A percentile compares a stretch with the other conserved stretches of the same genome.
These are phyloP conservation scores for Cyanoramphus novaezelandiae DNA, from an alignment of 2,113 vertebrate genomes.

Conservation along the genomic window DNA sequence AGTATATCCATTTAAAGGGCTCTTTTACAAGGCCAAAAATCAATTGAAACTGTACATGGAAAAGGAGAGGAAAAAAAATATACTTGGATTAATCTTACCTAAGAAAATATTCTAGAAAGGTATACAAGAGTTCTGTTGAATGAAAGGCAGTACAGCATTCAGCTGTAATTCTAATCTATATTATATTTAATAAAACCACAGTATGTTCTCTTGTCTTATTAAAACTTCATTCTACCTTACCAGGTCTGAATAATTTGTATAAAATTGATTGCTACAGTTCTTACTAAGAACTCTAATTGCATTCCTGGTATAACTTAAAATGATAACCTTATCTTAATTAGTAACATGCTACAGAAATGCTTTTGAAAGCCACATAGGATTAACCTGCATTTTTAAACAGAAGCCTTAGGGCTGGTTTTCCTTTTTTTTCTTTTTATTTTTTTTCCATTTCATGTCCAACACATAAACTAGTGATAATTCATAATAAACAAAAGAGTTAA, in stretches of 20 bases:
- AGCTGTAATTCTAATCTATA: constrained; percentile 59
- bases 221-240: constrained; percentile 74
- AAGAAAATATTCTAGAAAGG: constrained; percentile 25
- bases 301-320: constrained; percentile 81
- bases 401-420: constrained; percentile 22
- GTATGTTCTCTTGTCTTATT: constrained; percentile 71
- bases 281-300: constrained; percentile 79
- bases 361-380: constrained; percentile 71
- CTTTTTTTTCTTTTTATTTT: not conserved
- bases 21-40: constrained; percentile 28
- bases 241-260: constrained; percentile 76
- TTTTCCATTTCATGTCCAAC: constrained; percentile 37
- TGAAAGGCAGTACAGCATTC: not conserved
- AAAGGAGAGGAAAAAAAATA: not conserved
- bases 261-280: constrained; percentile 79
- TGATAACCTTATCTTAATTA: constrained; percentile 86
- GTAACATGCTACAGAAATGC: constrained; percentile 76
- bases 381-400: constrained; percentile 77
- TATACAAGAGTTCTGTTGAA: constrained; percentile 2
- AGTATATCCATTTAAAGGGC: not conserved
- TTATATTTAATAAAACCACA: constrained; percentile 68
- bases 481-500: constrained; percentile 56
- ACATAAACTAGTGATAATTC: constrained; percentile 46
- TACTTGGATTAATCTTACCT: not conserved
- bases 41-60: not conserved